Evolutionary conservation across 2,888 invertebrate species (phyloP).

Genomic region (Stenodera caucasica): DNA sequence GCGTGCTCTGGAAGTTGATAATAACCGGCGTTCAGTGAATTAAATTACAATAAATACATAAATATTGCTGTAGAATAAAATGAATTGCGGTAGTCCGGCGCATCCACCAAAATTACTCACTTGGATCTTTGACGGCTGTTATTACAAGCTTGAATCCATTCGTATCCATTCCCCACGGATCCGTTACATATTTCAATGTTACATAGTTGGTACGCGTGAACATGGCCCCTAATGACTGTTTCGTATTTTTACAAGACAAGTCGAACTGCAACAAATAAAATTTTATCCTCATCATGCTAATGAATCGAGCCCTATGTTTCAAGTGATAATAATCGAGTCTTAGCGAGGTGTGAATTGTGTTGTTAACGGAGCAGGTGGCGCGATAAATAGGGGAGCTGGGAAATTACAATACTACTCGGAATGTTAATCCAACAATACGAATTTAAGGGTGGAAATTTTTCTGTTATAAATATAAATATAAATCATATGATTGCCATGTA

Average conservation of each 20-base stretch:
- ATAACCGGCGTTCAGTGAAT: background rate
- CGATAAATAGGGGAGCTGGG: background rate
- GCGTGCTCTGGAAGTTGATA: slow-evolving; percentile 70
- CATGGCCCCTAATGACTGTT: slow-evolving; percentile 83
- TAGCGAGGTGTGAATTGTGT: background rate
- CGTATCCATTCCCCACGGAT: slow-evolving; percentile 88
- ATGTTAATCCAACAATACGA: too few relatives aligned
- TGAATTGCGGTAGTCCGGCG: background rate
- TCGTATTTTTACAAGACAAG: slow-evolving; percentile 88
- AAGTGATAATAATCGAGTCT: background rate
- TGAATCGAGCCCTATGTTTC: too few relatives aligned
- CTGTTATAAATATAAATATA: background rate
- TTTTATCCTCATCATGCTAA: too few relatives aligned
- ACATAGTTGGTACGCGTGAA: slow-evolving; percentile 93
- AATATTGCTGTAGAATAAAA: background rate
- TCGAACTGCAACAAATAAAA: slow-evolving; percentile 71
- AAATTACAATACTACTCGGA: background rate
- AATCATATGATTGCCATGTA: slow-evolving; percentile 5
- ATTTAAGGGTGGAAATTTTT: background rate
- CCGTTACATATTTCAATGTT: slow-evolving; percentile 90
- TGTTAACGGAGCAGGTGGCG: background rate
- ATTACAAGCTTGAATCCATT: slow-evolving; percentile 93
- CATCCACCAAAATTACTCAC: slow-evolving; percentile 63
- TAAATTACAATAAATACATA: background rate
- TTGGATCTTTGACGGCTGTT: slow-evolving; percentile 91